phyloP scores from a whole-genome alignment of 2,888 invertebrate species.

The Lumbricus terrestris region DNA sequence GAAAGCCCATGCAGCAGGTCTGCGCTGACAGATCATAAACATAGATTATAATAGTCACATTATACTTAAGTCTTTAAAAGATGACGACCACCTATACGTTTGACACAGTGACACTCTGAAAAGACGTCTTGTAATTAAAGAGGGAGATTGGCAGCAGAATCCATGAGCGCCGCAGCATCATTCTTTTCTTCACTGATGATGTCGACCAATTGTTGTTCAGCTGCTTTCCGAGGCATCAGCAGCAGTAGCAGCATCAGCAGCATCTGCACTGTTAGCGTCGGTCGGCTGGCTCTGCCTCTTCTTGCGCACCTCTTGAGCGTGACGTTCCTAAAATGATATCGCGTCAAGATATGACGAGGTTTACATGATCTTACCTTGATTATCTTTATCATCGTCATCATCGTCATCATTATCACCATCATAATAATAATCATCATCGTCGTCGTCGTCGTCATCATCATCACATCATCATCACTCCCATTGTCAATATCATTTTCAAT shows the following conservation, averaged over 20 bases:
- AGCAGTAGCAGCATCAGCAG: not conserved
- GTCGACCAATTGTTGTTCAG: not conserved
- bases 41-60: too few relatives aligned
- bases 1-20: not conserved
- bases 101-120: not conserved
- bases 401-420: too few relatives aligned
- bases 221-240: not conserved
- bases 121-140: not conserved
- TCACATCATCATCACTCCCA: too few relatives aligned
- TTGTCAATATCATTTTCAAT: too few relatives aligned
- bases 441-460: too few relatives aligned
- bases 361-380: too few relatives aligned
- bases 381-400: too few relatives aligned
- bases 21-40: not conserved
- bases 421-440: too few relatives aligned
- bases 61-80: not conserved
- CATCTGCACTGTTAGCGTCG: not conserved
- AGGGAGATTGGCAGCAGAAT: not conserved
- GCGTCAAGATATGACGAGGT: not conserved
- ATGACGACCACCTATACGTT: not conserved
- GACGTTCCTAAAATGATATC: slow-evolving; percentile 16
- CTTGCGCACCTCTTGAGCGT: slow-evolving; percentile 29
- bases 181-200: not conserved
- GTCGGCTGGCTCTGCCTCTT: slow-evolving; percentile 22
- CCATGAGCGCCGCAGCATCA: not conserved